phyloP scores from a whole-genome alignment of 2,113 vertebrate species.

The Brachypodius melanocephalos region DNA sequence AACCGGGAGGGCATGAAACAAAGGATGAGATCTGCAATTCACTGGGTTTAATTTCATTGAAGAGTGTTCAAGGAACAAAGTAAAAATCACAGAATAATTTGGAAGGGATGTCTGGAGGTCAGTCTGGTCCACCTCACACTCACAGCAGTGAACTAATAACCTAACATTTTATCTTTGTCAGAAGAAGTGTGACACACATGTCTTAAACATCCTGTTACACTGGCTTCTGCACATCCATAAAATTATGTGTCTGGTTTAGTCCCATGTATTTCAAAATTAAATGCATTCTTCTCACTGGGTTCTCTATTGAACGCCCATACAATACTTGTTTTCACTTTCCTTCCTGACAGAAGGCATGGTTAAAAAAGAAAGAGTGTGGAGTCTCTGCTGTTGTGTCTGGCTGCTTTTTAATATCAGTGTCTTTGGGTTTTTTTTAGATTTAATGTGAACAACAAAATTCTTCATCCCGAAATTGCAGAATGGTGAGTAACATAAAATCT shows the following conservation, averaged over 20 bases:
- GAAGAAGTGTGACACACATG: neutral
- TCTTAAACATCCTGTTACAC: neutral
- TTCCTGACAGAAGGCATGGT: neutral
- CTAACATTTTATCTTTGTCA: neutral
- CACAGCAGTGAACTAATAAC: neutral
- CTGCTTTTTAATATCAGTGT: neutral
- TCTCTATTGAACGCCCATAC: neutral
- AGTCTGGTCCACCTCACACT: neutral
- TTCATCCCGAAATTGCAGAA: conserved; percentile 90
- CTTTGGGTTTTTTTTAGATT: conserved; percentile 71
- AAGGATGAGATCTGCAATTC: neutral
- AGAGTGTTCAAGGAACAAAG: neutral
- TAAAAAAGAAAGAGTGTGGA: neutral
- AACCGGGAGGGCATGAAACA: neutral
- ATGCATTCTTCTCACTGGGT: neutral
- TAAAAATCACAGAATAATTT: neutral
- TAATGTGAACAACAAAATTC: conserved; percentile 84
- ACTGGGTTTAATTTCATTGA: neutral
- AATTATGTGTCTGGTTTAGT: rapidly evolving
- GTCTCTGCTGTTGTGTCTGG: neutral
- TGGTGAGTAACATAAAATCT: conserved; percentile 78
- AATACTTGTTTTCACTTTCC: neutral
- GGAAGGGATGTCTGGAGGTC: neutral
- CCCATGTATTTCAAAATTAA: neutral
- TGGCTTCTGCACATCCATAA: neutral